Base-by-base conservation (phyloP, 2,113 vertebrate species). In the Naja naja region DNA sequence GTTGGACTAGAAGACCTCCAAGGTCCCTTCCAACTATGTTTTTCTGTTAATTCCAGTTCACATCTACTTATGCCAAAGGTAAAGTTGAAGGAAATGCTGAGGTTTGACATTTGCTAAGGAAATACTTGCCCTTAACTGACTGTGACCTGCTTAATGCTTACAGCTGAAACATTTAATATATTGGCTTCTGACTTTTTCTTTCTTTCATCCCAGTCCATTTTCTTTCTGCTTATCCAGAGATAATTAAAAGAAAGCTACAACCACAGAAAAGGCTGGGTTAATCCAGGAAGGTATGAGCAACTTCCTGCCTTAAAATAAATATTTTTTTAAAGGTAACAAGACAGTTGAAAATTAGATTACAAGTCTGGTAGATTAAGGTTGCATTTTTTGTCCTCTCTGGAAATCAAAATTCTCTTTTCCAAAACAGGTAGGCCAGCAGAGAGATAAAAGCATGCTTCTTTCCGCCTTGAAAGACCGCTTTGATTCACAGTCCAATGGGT, bases 321-420 rank as follows among this genome's bases (percentile, higher is more conserved):
- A 54, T 45, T 45, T 47, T 30, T 43, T 43, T 47, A 69, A 88
- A 55, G 5, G 85, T 49, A 54, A 2, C n/a, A 20, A 4, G 1
- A 0, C 3, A 10, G 43, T 1, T 22, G 90, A 85, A 3, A 92
- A 90, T 11, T 81, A 49, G 91, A 74, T 89, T 87, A 10, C 81
- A 43, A 90, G 89, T 74, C 85, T 92, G 91, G 91, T 95, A 94
- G 53, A 45, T 25, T 90, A 89, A 53, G 47, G 55, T 2, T 45
- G 56, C 47, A 93, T 92, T 25, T 1, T 47, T 10, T 52, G 12
- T 12, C 85, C 7, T 92, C 89, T 91, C 39, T 14, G 27, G 52
- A 93, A 90, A 95, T 81, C 58, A 85, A 93, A 91, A 54, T 90
- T 74, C 85, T 91, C 69, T 69, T 81, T 91, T 85, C 43, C 92